Evolutionary conservation across 2,113 vertebrate species (phyloP).

Genomic region (Sphyrna mokarran): DNA sequence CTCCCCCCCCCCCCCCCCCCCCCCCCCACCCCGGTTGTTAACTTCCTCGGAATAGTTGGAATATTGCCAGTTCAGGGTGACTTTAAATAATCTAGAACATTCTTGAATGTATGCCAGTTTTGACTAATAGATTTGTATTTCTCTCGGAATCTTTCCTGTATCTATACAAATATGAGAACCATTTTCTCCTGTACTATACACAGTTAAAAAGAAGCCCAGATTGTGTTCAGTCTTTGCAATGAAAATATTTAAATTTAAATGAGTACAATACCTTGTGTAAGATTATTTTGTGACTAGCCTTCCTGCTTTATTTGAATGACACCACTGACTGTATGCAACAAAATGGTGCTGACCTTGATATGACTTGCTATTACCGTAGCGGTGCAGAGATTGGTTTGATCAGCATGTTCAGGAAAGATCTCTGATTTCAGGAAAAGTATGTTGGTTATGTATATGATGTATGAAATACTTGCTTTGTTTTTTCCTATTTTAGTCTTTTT

Average conservation of each 20-base stretch:
- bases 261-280: background rate
- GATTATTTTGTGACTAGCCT: background rate
- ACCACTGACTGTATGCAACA: background rate
- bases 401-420: background rate
- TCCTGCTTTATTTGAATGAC: background rate
- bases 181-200: background rate
- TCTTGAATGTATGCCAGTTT: background rate
- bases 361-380: background rate
- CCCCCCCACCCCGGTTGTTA: background rate
- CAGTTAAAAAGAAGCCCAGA: background rate
- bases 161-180: background rate
- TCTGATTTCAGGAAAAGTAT: slow-evolving; percentile 1
- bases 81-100: background rate
- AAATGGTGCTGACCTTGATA: slow-evolving; percentile 17
- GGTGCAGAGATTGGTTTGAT: background rate
- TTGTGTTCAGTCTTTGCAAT: background rate
- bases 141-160: background rate
- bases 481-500: background rate
- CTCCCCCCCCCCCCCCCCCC: background rate
- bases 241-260: background rate
- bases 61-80: background rate
- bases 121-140: background rate
- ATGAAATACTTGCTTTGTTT: background rate
- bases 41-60: background rate
- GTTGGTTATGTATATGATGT: background rate